Base-by-base conservation (phyloP, 2,888 invertebrate species). In the Coecobrya sp. region DNA sequence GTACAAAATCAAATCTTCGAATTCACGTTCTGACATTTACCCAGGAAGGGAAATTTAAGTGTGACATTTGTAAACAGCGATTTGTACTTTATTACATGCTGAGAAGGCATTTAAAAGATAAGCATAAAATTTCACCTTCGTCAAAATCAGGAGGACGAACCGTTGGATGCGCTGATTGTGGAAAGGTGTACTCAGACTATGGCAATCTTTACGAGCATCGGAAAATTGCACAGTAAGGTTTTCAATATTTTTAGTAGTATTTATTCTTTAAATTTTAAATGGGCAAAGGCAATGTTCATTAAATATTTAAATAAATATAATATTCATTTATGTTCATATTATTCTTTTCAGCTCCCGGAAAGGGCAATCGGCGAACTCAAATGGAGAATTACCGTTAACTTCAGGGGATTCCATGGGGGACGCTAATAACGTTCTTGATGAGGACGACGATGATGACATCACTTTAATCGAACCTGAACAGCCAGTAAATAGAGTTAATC, bases 1-100 rank as follows among this genome's bases (percentile, higher is more conserved):
- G 73, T 19, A 13, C 42, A 42, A 8, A 16, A 22, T 45, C 45
- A 0, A 76, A 76, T 22, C 25, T 76, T 3, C 1, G 7, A 13
- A 45, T 76, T 22, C 76, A 76, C 11, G n/a, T 76, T 11, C 8
- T 45, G 13, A 45, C 45, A 22, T 25, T 49, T 11, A 76, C 76
- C 1, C 22, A 76, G 13, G 45, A 22, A 4, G 76, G 76, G 0
- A 45, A 76, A 13, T 76, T 76, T 22, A 76, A 76, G 0, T 76
- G 76, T 45, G 2, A 22, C 8, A 16, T 49, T 45, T 76, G 76
- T 11, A 19, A 76, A 8, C 19, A 45, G 25, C 1, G 30, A 25
- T 76, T 76, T 25, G 45, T 76, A 13, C 76, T 45, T 0, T 76
- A 45, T n/a, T 76, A 76, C 76, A 76, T 45, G 45, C 19, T 76